Conservation (phyloP, 2,797 vertebrate genomes). For the Mus minutoides region DNA sequence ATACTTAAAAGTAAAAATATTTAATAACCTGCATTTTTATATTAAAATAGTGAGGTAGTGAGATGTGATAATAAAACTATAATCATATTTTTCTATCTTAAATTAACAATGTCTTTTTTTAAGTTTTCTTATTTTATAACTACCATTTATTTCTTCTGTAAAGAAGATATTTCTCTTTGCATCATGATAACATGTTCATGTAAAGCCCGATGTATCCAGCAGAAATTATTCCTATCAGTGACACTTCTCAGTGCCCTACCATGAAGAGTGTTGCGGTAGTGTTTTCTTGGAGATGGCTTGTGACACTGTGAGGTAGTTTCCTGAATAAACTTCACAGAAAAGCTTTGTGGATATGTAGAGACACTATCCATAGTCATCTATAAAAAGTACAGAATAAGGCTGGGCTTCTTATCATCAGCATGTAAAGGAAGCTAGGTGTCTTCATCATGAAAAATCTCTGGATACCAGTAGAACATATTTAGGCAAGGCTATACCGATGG, state of each 20-base stretch:
- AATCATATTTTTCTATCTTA: background rate
- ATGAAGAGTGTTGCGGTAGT: background rate
- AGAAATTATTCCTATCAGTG: background rate
- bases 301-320: background rate
- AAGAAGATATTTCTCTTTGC: background rate
- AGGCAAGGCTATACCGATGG: background rate
- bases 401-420: background rate
- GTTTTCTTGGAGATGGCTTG: background rate
- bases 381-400: background rate
- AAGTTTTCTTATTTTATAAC: constrained; percentile 30
- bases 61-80: background rate
- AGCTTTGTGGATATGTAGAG: background rate
- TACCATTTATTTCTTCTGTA: constrained; percentile 38
- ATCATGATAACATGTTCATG: background rate
- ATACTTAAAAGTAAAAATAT: constrained; percentile 13
- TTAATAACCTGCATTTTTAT: constrained; percentile 28
- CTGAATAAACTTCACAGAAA: background rate
- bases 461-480: background rate
- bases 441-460: background rate
- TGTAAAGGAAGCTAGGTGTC: background rate
- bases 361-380: too few species aligned
- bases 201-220: background rate
- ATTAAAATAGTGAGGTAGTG: background rate
- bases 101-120: background rate
- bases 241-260: background rate